A percentile compares a stretch with the other conserved stretches of the same genome.
Evolutionary conservation across 1,140 invertebrate genomes (phyloP).

Genomic region (Nasonia longicornis): DNA sequence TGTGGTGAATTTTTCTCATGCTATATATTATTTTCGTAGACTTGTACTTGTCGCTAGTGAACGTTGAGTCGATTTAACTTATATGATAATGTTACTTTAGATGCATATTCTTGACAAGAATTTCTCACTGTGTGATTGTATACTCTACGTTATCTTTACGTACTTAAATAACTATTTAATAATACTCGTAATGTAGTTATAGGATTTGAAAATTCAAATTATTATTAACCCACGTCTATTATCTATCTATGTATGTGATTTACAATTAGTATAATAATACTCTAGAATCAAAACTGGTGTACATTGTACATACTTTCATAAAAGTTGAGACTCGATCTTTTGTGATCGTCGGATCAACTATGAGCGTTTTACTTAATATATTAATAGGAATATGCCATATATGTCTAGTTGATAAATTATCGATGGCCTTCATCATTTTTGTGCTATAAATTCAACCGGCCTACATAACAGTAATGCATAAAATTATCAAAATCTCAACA

Average conservation of each 20-base stretch:
- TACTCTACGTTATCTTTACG: not conserved
- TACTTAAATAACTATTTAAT: constrained; percentile 35
- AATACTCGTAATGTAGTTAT: not conserved
- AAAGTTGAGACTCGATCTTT: not conserved
- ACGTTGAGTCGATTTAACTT: too few species aligned
- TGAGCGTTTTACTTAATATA: too few species aligned
- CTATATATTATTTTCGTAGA: too few species aligned
- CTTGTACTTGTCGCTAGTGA: too few species aligned
- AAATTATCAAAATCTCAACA: not conserved
- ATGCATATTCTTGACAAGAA: too few species aligned
- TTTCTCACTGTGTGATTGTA: not conserved
- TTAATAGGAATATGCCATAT: too few species aligned
- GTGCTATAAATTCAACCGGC: not conserved
- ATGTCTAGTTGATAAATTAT: too few species aligned
- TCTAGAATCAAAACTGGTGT: not conserved
- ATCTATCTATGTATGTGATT: not conserved
- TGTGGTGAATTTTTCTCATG: too few species aligned
- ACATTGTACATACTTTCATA: not conserved
- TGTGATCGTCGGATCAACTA: too few species aligned
- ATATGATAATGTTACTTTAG: too few species aligned
- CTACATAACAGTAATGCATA: not conserved
- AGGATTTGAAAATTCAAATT: not conserved
- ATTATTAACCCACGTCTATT: not conserved
- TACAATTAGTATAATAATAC: not conserved
- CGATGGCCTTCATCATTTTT: too few species aligned